Base-by-base conservation (phyloP, 2,797 vertebrate genomes). In the Neosilurus hyrtlii region DNA sequence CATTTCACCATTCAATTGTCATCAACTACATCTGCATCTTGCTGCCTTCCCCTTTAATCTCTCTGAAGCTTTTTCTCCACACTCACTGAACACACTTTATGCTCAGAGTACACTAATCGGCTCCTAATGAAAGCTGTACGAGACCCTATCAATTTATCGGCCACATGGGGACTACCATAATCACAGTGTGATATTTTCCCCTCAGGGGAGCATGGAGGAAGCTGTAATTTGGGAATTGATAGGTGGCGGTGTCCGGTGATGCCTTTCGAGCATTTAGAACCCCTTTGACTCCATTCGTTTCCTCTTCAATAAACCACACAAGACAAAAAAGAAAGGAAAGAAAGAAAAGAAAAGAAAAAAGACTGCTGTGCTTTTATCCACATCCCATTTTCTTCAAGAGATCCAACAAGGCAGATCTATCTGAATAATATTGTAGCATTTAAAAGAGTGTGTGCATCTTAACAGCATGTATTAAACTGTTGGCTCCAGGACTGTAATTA, bases 141-240 rank as follows among this genome's bases (percentile, higher is more conserved):
- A 83, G 80, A 66, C 35, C 63, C 74, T 63, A 57, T 73, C 79
- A 76, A 77, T 75, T 90, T 86, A 87, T 83, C 68, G 79, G 84
- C 84, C 80, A 85, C 81, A 83, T 57, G 84, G 89, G 87, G 88
- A 89, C 85, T 88, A 78, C 81, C 89, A 93, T 91, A 94, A 92
- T 93, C 91, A 83, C 88, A 68, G 88, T 90, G 88, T 87, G 90
- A 91, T 85, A 86, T 85, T 92, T 86, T 86, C 86, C 87, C 87
- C 80, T 71, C 89, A 86, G 88, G 81, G 85, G 81, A 83, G 84
- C 70, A 56, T 24, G 57, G 56, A 37, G 15, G 65, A 68, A 72
- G 61, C 54, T 83, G 71, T 82, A 85, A 86, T 85, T 84, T 82
- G 24, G 79, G 80, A 84, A 74, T 65, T 78, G 83, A 83, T 59